A percentile compares a stretch with the other conserved stretches of the same genome.
phyloP scores from a whole-genome alignment of 2,888 invertebrate genomes.

The Lepidochrysops patricia region DNA sequence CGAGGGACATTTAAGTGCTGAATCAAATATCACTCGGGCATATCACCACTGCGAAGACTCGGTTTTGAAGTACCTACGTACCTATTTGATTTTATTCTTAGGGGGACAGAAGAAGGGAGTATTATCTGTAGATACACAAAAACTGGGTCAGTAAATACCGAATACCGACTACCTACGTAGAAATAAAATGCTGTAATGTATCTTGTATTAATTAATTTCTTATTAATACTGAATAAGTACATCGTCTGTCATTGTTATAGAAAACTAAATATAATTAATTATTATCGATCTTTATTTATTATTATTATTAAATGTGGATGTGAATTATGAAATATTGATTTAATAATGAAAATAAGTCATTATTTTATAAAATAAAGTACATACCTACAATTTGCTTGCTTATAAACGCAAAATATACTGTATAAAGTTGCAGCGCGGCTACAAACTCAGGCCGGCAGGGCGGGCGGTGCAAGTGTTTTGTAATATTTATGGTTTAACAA shows the following conservation, averaged over 20 bases:
- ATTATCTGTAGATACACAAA: not conserved
- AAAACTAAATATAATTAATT: too few relatives aligned
- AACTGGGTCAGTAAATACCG: too few relatives aligned
- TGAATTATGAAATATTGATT: too few relatives aligned
- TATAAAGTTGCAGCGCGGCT: not conserved
- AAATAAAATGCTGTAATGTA: too few relatives aligned
- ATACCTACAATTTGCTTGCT: too few relatives aligned
- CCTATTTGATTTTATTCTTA: slow-evolving; percentile 9
- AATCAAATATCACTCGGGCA: slow-evolving; percentile 24
- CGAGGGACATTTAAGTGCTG: slow-evolving; percentile 20
- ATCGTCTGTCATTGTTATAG: too few relatives aligned
- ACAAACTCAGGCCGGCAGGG: not conserved
- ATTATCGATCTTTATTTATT: too few relatives aligned
- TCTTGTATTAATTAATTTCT: too few relatives aligned
- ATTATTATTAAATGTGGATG: too few relatives aligned
- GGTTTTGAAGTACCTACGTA: slow-evolving; percentile 6
- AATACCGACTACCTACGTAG: too few relatives aligned
- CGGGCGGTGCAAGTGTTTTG: not conserved
- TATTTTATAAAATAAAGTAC: not conserved
- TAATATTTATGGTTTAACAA: not conserved
- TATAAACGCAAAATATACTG: not conserved
- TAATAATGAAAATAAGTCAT: too few relatives aligned
- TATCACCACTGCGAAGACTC: slow-evolving; percentile 14
- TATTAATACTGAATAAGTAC: too few relatives aligned
- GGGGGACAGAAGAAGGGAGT: not conserved